These are phyloP conservation scores for Anthopleura sola DNA, from an alignment of 64 coral and sea anemone genomes.

Conservation along the genomic window DNA sequence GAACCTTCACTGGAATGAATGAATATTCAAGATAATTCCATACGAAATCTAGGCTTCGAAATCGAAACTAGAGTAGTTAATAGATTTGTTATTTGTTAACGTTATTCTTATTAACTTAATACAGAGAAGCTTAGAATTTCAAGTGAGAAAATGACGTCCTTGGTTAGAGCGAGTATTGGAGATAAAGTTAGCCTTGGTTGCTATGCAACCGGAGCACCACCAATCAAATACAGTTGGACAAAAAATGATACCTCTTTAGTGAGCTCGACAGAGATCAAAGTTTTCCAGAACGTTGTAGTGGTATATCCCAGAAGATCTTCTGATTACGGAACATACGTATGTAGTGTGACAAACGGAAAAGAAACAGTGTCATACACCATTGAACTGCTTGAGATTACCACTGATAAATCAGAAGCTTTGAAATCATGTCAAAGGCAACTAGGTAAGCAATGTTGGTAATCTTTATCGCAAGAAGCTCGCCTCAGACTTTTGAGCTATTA, in stretches of 20 bases:
- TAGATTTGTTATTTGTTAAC: no score
- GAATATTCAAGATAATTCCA: no score
- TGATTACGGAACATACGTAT: slow-evolving; percentile 41
- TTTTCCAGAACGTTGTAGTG: slow-evolving; percentile 12
- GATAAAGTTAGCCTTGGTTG: slow-evolving; percentile 35
- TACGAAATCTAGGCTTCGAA: no score
- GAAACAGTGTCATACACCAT: background rate
- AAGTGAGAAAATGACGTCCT: background rate
- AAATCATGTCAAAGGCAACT: no score
- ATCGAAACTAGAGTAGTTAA: no score
- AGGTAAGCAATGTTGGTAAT: no score
- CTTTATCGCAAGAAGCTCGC: no score
- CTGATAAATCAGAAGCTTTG: no score
- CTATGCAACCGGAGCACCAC: slow-evolving; percentile 1
- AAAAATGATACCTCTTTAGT: slow-evolving; percentile 22
- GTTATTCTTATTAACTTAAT: background rate
- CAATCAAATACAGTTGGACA: slow-evolving; percentile 28
- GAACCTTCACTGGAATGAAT: no score
- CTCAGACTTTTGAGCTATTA: no score
- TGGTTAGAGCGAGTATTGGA: background rate
- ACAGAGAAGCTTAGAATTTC: background rate
- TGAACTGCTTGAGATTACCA: background rate
- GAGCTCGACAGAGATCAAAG: background rate
- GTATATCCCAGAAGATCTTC: background rate
- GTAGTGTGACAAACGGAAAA: slow-evolving; percentile 14